These are phyloP conservation scores for Podargus strigoides DNA, from an alignment of 2,797 vertebrate species.

Conservation along the genomic window DNA sequence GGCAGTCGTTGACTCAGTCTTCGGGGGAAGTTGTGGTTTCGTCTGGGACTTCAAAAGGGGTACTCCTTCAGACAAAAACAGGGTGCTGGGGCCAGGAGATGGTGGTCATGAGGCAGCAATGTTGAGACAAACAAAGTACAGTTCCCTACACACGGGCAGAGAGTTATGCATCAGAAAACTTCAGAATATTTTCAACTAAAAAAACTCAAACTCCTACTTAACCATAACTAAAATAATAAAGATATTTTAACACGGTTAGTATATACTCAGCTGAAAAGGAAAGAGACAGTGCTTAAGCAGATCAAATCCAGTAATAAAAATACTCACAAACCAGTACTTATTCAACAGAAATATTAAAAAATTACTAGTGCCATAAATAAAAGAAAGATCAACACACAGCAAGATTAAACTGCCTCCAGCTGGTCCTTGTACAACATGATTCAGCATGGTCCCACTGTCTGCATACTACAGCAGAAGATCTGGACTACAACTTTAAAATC, in stretches of 20 bases:
- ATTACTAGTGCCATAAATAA: not conserved
- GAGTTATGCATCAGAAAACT: not conserved
- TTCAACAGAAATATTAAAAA: not conserved
- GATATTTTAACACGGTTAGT: not conserved
- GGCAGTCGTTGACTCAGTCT: too few species aligned
- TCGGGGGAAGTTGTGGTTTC: too few species aligned
- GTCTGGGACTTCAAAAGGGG: too few species aligned
- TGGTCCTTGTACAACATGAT: not conserved
- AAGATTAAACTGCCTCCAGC: not conserved
- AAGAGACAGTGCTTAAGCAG: not conserved
- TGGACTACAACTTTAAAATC: not conserved
- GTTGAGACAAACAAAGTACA: too few species aligned
- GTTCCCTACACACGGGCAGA: too few species aligned
- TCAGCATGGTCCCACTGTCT: not conserved
- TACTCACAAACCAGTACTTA: not conserved
- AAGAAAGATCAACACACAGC: not conserved
- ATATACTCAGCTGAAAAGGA: not conserved
- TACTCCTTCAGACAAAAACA: too few species aligned
- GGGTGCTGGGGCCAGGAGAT: too few species aligned
- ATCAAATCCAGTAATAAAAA: not conserved
- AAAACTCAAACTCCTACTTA: not conserved
- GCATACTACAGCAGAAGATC: not conserved
- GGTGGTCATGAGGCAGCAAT: too few species aligned
- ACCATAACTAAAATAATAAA: not conserved
- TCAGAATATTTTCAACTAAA: not conserved